Evolutionary conservation across 2,888 invertebrate genomes (phyloP).

Genomic region (Catocala sponsa): DNA sequence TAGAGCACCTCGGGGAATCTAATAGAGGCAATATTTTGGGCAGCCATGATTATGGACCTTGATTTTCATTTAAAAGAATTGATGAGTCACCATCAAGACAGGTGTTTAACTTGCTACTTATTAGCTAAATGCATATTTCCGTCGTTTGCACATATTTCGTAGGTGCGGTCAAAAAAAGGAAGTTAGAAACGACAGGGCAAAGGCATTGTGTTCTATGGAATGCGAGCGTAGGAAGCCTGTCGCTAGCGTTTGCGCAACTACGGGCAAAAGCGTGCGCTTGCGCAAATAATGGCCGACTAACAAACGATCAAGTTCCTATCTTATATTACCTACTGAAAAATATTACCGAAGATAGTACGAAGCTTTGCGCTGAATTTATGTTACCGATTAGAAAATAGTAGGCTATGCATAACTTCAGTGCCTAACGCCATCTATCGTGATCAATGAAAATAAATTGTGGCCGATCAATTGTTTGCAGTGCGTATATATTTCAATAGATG

Average conservation of each 20-base stretch:
- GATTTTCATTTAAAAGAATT: too few species aligned
- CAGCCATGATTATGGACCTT: too few species aligned
- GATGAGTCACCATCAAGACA: too few species aligned
- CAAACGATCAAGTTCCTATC: too few species aligned
- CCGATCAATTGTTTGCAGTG: slow-evolving; percentile 15
- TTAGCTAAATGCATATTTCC: background rate
- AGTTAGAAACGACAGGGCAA: slow-evolving; percentile 21
- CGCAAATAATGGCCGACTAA: slow-evolving; percentile 6
- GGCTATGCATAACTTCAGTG: background rate
- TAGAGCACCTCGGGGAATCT: too few species aligned
- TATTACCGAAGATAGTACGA: background rate
- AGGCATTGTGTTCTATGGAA: slow-evolving; percentile 52
- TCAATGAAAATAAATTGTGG: slow-evolving; percentile 27
- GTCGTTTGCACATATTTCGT: background rate
- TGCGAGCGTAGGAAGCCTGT: slow-evolving; percentile 70
- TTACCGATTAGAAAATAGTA: too few species aligned
- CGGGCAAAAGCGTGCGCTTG: background rate
- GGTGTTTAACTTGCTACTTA: too few species aligned
- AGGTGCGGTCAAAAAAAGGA: slow-evolving; percentile 30
- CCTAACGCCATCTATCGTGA: slow-evolving; percentile 52
- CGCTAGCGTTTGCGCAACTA: slow-evolving; percentile 60
- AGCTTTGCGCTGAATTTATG: background rate
- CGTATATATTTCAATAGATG: slow-evolving; percentile 61
- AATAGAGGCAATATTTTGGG: too few species aligned
- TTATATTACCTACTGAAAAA: background rate